Conservation (phyloP, 2,797 vertebrate genomes). For the Thunnus albacares region DNA sequence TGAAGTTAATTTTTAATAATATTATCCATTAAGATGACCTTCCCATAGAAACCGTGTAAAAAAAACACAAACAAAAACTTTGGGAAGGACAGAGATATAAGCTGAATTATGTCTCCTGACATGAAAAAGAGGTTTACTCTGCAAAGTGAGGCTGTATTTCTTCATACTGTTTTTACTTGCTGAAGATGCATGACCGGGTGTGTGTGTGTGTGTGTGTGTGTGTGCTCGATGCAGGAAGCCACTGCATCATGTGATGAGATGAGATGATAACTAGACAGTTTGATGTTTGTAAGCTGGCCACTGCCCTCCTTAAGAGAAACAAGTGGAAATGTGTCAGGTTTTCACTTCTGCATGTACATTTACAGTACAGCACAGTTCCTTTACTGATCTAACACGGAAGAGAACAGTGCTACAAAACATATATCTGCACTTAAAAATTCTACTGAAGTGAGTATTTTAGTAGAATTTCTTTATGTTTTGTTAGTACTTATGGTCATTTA, state of each 20-base stretch:
- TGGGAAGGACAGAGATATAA: constrained; percentile 14
- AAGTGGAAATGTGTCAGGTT: not conserved
- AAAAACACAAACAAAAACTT: constrained; percentile 41
- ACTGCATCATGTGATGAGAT: not conserved
- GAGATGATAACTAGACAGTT: not conserved
- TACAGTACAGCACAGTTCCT: no score
- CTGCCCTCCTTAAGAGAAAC: not conserved
- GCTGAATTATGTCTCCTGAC: constrained; percentile 9
- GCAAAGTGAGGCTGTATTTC: not conserved
- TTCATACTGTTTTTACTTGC: not conserved
- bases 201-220: accelerated
- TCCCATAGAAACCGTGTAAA: constrained; percentile 9
- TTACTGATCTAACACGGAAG: no score
- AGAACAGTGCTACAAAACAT: no score
- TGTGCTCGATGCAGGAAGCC: constrained; percentile 14
- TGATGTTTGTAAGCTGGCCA: not conserved
- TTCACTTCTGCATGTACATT: not conserved
- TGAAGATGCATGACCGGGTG: no score
- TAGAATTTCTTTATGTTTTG: no score
- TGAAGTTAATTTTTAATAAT: constrained; percentile 46
- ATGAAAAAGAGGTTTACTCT: constrained; percentile 19
- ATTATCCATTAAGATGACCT: constrained; percentile 28
- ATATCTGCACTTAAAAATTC: no score
- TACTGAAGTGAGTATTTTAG: no score
- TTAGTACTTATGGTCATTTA: no score